Evolutionary conservation across 2,888 invertebrate species (phyloP).

Genomic region (Nineta flava): DNA sequence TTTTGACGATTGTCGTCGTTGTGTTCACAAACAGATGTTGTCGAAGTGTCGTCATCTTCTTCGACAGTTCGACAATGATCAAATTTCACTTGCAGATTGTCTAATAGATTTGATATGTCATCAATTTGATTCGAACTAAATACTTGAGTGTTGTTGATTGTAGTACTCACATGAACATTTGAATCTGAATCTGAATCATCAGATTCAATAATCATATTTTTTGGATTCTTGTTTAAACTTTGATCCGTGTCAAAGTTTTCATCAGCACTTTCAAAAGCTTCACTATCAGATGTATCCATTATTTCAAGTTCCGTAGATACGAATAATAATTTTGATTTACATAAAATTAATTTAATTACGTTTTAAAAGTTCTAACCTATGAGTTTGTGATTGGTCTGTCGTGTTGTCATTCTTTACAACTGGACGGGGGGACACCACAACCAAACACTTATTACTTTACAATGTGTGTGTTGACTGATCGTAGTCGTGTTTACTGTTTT

Average conservation of each 20-base stretch:
- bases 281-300: conserved; percentile 7
- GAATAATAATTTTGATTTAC: neutral
- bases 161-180: too few relatives aligned
- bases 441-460: too few relatives aligned
- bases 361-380: neutral
- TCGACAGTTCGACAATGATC: too few relatives aligned
- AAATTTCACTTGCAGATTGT: too few relatives aligned
- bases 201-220: neutral
- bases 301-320: neutral
- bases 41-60: too few relatives aligned
- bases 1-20: too few relatives aligned
- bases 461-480: too few relatives aligned
- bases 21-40: too few relatives aligned
- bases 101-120: too few relatives aligned
- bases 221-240: neutral
- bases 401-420: neutral
- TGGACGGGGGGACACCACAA: too few relatives aligned
- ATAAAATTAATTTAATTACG: neutral
- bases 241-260: conserved; percentile 3
- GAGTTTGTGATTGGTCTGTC: neutral
- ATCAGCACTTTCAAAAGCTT: conserved; percentile 7
- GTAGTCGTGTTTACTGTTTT: too few relatives aligned
- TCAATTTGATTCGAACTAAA: neutral
- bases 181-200: neutral
- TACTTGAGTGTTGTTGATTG: neutral